These are phyloP conservation scores for Nyleta sp. DNA, from an alignment of 2,888 invertebrate species.

Conservation along the genomic window DNA sequence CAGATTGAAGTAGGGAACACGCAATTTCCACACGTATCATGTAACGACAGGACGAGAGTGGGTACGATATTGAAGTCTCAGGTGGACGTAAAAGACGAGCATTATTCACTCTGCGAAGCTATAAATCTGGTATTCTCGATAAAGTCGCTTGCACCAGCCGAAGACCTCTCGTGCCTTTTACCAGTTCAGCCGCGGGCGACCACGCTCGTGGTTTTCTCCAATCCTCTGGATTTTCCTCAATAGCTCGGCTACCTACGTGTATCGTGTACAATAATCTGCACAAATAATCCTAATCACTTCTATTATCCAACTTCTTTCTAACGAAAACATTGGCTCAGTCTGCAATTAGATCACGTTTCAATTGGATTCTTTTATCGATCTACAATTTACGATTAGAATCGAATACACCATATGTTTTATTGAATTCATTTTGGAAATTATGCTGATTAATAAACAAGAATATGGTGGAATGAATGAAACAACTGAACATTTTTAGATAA, in stretches of 20 bases:
- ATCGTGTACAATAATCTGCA: constrained; percentile 46
- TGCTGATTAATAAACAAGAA: too few relatives aligned
- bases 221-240: constrained; percentile 54
- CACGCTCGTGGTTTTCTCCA: constrained; percentile 54
- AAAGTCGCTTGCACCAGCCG: constrained; percentile 58
- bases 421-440: too few relatives aligned
- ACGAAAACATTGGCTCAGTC: constrained; percentile 8
- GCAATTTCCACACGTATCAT: constrained; percentile 26
- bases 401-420: too few relatives aligned
- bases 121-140: constrained; percentile 67
- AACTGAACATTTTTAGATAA: too few relatives aligned
- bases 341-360: constrained; percentile 27
- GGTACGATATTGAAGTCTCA: constrained; percentile 54
- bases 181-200: constrained; percentile 58
- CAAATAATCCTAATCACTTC: constrained; percentile 57
- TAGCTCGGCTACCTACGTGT: constrained; percentile 37
- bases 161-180: constrained; percentile 60
- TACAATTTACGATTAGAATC: too few relatives aligned
- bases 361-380: too few relatives aligned
- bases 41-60: constrained; percentile 25
- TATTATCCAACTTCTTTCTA: constrained; percentile 33
- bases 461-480: too few relatives aligned
- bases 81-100: constrained; percentile 60
- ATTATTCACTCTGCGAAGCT: constrained; percentile 65
- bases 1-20: constrained; percentile 4